These are phyloP conservation scores for Chloromyia formosa DNA, from an alignment of 2,888 invertebrate species.

Conservation along the genomic window DNA sequence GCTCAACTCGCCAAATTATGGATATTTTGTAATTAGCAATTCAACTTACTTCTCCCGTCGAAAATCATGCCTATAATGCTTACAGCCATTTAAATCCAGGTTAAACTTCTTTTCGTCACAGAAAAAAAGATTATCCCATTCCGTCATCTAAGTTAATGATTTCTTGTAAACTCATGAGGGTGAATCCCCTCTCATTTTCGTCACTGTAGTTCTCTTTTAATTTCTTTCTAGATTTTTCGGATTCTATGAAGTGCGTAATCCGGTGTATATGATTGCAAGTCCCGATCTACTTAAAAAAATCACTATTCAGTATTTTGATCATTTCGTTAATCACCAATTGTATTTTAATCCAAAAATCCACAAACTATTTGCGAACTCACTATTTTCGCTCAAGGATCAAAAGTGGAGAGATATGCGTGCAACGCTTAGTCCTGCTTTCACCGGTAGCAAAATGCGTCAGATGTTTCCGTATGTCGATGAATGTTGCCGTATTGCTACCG, in stretches of 20 bases:
- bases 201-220: not conserved
- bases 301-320: conserved; percentile 66
- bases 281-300: conserved; percentile 65
- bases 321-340: conserved; percentile 62
- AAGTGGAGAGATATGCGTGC: conserved; percentile 48
- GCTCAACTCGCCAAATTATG: no score
- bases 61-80: no score
- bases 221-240: conserved; percentile 63
- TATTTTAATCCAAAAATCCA: conserved; percentile 60
- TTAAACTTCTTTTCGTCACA: no score
- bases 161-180: no score
- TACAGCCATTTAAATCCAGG: no score
- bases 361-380: conserved; percentile 62
- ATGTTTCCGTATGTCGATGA: conserved; percentile 48
- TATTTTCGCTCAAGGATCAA: conserved; percentile 3
- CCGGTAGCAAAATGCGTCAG: conserved; percentile 47
- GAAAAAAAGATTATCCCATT: no score
- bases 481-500: conserved; percentile 49
- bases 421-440: conserved; percentile 47
- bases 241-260: conserved; percentile 58
- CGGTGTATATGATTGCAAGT: conserved; percentile 62
- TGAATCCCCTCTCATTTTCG: no score
- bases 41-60: no score
- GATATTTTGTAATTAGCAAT: no score
- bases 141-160: no score